phyloP scores from a whole-genome alignment of 2,888 invertebrate species.

The Carterocephalus palaemon region DNA sequence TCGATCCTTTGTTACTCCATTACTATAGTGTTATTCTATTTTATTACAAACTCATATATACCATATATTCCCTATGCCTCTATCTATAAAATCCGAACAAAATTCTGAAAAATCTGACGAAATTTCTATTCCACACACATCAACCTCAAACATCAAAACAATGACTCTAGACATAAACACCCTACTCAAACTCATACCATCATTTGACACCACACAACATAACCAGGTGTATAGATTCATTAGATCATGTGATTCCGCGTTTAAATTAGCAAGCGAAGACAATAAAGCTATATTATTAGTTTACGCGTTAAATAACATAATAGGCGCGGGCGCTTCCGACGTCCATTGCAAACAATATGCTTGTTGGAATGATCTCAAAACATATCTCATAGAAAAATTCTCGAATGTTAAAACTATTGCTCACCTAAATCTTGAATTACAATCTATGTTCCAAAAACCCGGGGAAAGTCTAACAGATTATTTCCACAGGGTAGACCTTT shows the following conservation, averaged over 20 bases:
- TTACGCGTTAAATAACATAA: constrained; percentile 22
- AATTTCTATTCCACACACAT: not conserved
- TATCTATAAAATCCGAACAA: not conserved
- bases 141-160: not conserved
- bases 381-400: constrained; percentile 33
- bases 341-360: constrained; percentile 20
- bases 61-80: not conserved
- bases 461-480: constrained; percentile 34
- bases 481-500: constrained; percentile 32
- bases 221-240: constrained; percentile 24
- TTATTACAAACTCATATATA: not conserved
- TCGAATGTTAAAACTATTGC: constrained; percentile 33
- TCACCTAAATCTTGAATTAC: constrained; percentile 33
- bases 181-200: constrained; percentile 15
- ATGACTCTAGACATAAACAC: not conserved
- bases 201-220: constrained; percentile 19
- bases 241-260: constrained; percentile 24
- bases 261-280: constrained; percentile 1
- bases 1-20: not conserved
- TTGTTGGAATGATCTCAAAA: constrained; percentile 20
- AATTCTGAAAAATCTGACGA: not conserved
- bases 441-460: constrained; percentile 35
- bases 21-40: not conserved
- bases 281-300: constrained; percentile 8
- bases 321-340: constrained; percentile 18